phyloP scores from a whole-genome alignment of 2,113 vertebrate genomes.

The Uropsilus gracilis region DNA sequence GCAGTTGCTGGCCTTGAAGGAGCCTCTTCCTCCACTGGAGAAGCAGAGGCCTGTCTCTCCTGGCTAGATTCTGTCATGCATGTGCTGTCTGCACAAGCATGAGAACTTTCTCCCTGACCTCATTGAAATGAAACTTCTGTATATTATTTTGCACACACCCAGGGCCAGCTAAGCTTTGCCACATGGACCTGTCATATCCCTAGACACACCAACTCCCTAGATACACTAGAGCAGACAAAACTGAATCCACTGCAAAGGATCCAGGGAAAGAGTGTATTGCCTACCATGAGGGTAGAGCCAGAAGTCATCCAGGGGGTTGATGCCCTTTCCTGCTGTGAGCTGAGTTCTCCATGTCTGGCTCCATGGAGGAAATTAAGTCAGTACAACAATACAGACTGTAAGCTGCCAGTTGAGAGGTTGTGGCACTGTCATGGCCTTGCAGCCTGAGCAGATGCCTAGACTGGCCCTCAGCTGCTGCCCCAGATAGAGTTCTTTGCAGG shows the following conservation, averaged over 20 bases:
- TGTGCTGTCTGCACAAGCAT: background rate
- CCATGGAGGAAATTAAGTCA: background rate
- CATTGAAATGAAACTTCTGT: background rate
- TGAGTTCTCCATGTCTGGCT: background rate
- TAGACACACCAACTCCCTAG: background rate
- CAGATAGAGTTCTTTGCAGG: background rate
- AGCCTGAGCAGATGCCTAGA: background rate
- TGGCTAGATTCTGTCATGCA: background rate
- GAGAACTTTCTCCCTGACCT: background rate
- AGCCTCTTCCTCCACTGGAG: background rate
- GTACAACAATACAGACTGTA: background rate
- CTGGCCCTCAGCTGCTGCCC: background rate
- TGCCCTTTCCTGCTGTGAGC: background rate
- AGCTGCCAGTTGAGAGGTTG: background rate
- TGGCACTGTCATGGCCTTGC: background rate
- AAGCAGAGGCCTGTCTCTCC: background rate
- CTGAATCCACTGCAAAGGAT: background rate
- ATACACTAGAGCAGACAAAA: background rate
- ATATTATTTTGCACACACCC: background rate
- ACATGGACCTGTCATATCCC: background rate
- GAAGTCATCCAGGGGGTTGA: background rate
- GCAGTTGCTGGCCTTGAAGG: background rate
- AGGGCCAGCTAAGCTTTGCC: background rate
- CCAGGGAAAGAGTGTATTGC: background rate
- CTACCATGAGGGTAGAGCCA: background rate